Evolutionary conservation across 2,888 invertebrate species (phyloP), one percentile per base, ranked within the genome.

Genomic region (Odontomyia ornata): DNA sequence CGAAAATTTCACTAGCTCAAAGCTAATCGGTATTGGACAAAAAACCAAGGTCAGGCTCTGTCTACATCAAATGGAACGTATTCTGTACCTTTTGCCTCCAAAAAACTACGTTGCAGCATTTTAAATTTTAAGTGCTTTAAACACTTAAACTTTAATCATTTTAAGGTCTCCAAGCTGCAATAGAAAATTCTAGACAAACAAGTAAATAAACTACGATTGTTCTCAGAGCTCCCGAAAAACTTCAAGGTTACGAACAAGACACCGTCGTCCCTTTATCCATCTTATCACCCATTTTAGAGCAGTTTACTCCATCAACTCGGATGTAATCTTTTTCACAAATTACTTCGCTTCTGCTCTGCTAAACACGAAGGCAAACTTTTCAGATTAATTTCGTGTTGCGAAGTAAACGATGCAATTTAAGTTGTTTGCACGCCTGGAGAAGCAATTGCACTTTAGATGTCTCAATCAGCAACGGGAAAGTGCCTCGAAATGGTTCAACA

Each of bases 371-470:
- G 23, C n/a, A 71, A 73, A 73, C 57, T 73, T 73, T 73, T 57
- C 57, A 73, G 73, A 73, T 60, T 73, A 73, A 60, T 73, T 73
- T 73, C 73, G 57, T 60, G 23, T n/a, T 57, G 57, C 23, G 27
- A 75, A 67, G 65, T 65, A 78, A 78, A 76, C 76, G 76, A 78
- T 78, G 78, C 76, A 78, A 78, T 78, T 78, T 76, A 78, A 78
- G 76, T 78, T 78, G 78, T 78, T 76, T 72, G 78, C 60, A 76
- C 73, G 73, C 57, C 57, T 73, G 73, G 21, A 57, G 73, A 73
- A 73, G 73, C 73, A 73, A 43, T 60, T 73, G 57, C 60, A 57
- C 73, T 69, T 36, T 67, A 69, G 69, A 46, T 69, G 57, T 60
- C 73, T 73, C 73, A 73, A 73, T 73, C 60, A 72, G 57, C n/a